A percentile compares a stretch with the other conserved stretches of the same genome.
Evolutionary conservation across 1,140 invertebrate species (phyloP).

Genomic region (Goniozus legneri): DNA sequence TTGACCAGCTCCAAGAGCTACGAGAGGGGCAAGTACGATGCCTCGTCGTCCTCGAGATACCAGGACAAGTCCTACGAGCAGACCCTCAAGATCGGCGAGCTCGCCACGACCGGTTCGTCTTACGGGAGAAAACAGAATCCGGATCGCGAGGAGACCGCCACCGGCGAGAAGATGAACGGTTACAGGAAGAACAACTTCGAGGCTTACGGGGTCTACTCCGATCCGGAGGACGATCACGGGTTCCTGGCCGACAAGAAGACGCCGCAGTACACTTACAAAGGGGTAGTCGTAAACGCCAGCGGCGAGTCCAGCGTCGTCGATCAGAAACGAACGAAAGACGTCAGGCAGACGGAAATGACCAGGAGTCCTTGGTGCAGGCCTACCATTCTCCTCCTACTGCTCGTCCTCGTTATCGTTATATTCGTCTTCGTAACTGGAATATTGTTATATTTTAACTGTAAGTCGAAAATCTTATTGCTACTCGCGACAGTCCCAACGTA

Average conservation of each 20-base stretch:
- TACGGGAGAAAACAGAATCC: slow-evolving; percentile 46
- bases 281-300: slow-evolving; percentile 55
- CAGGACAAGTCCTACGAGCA: slow-evolving; percentile 49
- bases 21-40: slow-evolving; percentile 46
- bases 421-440: slow-evolving; percentile 59
- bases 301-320: slow-evolving; percentile 52
- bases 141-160: slow-evolving; percentile 30
- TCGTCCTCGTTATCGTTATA: slow-evolving; percentile 56
- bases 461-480: too few species aligned
- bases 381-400: slow-evolving; percentile 54
- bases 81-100: slow-evolving; percentile 48
- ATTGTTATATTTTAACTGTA: slow-evolving; percentile 61
- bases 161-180: slow-evolving; percentile 46
- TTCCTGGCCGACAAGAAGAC: slow-evolving; percentile 48
- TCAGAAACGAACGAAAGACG: slow-evolving; percentile 42
- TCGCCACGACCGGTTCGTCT: slow-evolving; percentile 28
- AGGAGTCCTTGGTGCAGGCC: slow-evolving; percentile 54
- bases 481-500: too few species aligned
- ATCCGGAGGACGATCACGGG: slow-evolving; percentile 55
- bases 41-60: slow-evolving; percentile 29
- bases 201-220: slow-evolving; percentile 56
- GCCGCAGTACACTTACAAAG: slow-evolving; percentile 52
- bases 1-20: slow-evolving; percentile 49
- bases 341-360: slow-evolving; percentile 32
- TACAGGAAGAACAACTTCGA: slow-evolving; percentile 53